Evolutionary conservation across 2,797 vertebrate genomes (phyloP).

Genomic region (Yasuhikotakia modesta): DNA sequence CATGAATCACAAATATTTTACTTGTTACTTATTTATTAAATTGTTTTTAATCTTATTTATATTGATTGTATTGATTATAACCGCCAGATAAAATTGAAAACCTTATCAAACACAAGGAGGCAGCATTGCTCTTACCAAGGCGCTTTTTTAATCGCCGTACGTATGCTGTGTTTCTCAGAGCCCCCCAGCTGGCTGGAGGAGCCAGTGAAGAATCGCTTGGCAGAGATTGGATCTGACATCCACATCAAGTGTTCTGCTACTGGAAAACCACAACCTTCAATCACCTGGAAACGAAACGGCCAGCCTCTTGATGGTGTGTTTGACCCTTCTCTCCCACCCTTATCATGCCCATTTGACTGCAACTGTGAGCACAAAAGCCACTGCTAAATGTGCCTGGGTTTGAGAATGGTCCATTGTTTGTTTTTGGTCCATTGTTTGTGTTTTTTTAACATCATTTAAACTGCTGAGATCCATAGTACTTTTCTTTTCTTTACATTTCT

Average conservation of each 20-base stretch:
- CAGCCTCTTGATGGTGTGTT: constrained; percentile 78
- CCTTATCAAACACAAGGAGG: constrained; percentile 39
- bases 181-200: constrained; percentile 85
- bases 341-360: constrained; percentile 28
- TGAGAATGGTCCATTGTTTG: constrained; percentile 13
- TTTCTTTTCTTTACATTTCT: too few relatives aligned
- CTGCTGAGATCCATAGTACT: too few relatives aligned
- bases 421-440: constrained; percentile 4
- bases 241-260: constrained; percentile 84
- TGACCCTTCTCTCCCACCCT: constrained; percentile 10
- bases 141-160: neutral
- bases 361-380: constrained; percentile 4
- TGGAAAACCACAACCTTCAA: constrained; percentile 83
- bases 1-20: too few relatives aligned
- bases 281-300: constrained; percentile 88
- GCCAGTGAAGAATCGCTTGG: constrained; percentile 80
- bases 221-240: constrained; percentile 78
- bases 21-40: neutral
- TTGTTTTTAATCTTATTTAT: neutral
- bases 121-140: constrained; percentile 43
- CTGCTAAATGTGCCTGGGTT: constrained; percentile 8
- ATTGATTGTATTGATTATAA: neutral
- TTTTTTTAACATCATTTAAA: neutral
- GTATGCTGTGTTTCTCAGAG: constrained; percentile 74
- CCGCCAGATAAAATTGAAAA: neutral